Conservation (phyloP, 2,113 vertebrate species). For the Dascyllus trimaculatus region DNA sequence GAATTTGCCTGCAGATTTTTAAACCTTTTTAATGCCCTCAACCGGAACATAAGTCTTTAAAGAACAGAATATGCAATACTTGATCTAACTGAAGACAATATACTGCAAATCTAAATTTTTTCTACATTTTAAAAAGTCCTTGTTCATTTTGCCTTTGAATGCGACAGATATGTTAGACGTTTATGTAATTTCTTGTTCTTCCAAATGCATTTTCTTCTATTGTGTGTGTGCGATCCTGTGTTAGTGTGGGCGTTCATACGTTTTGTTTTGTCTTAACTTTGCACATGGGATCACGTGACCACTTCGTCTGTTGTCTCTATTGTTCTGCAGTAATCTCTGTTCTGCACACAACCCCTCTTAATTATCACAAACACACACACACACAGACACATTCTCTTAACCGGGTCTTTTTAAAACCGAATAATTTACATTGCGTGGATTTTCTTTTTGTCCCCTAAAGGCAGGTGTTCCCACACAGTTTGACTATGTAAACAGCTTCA, state of each 20-base stretch:
- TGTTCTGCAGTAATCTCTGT: slow-evolving; percentile 43
- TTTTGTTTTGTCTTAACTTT: background rate
- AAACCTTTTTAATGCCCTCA: too few relatives aligned
- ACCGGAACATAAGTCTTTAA: too few relatives aligned
- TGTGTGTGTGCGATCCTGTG: slow-evolving; percentile 6
- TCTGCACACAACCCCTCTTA: slow-evolving; percentile 6
- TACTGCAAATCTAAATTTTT: too few relatives aligned
- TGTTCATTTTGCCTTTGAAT: background rate
- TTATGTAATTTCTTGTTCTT: background rate
- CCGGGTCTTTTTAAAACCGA: too few relatives aligned
- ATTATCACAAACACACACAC: slow-evolving; percentile 34
- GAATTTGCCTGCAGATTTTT: too few relatives aligned
- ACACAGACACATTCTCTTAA: background rate
- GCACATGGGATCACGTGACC: slow-evolving; percentile 9
- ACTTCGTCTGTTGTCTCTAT: slow-evolving; percentile 24
- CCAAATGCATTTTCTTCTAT: slow-evolving; percentile 3
- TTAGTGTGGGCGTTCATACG: background rate
- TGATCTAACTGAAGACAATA: background rate
- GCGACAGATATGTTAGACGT: background rate
- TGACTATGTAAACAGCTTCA: background rate
- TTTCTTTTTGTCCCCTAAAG: too few relatives aligned
- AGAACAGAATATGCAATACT: too few relatives aligned
- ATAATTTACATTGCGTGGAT: too few relatives aligned
- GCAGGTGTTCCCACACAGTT: background rate
- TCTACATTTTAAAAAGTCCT: too few relatives aligned